Evolutionary conservation across 2,888 invertebrate genomes (phyloP).

Genomic region (Eupithecia subumbrata): DNA sequence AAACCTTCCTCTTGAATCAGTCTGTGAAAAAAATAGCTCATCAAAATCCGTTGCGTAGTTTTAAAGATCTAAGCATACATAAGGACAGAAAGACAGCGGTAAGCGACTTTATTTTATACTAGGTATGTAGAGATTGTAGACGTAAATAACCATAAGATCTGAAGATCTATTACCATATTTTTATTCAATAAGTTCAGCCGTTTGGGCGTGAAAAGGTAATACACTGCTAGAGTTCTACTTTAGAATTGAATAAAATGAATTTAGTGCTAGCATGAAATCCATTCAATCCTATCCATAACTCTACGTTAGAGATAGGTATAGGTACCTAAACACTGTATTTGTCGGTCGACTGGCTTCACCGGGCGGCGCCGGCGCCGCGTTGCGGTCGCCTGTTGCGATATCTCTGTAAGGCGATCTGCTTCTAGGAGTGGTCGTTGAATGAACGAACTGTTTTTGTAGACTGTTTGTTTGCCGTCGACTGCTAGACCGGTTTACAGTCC

Average conservation of each 20-base stretch:
- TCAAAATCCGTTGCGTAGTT: too few species aligned
- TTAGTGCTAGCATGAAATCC: background rate
- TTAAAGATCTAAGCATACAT: too few species aligned
- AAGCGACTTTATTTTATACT: too few species aligned
- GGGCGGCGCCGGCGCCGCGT: constrained; percentile 4
- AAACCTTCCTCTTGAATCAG: too few species aligned
- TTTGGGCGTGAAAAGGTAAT: background rate
- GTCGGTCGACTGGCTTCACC: background rate
- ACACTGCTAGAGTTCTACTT: background rate
- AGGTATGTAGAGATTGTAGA: too few species aligned
- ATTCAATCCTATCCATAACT: background rate
- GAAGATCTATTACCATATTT: background rate
- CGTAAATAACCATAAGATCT: background rate
- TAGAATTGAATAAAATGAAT: background rate
- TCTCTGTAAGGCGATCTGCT: constrained; percentile 27
- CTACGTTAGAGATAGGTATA: background rate
- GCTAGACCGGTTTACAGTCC: too few species aligned
- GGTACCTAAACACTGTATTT: background rate
- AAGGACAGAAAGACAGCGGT: too few species aligned
- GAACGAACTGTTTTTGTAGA: too few species aligned
- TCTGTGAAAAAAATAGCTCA: too few species aligned
- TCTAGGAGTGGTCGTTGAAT: too few species aligned
- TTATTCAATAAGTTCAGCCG: background rate
- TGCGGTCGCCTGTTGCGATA: constrained; percentile 27
- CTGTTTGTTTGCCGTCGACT: too few species aligned